Base-by-base conservation (phyloP, 2,113 vertebrate species). In the Campylomormyrus numenius region DNA sequence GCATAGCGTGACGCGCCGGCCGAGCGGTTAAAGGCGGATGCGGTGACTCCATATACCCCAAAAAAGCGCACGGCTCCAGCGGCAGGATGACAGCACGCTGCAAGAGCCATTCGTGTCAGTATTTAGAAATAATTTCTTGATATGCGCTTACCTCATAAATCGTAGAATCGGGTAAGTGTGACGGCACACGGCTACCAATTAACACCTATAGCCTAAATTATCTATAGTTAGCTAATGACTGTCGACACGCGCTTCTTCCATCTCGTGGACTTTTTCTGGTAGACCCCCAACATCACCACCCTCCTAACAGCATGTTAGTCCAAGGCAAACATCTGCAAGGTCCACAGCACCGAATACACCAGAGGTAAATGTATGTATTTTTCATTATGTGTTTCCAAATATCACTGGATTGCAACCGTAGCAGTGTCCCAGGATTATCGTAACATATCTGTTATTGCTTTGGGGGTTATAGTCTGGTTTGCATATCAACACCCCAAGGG, bases 21-120 rank as follows among this genome's bases (percentile, higher is more conserved):
- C 50, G 91, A 94, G 91, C 92, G 89, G 93, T 94, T 94, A 9
- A 19, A 91, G 93, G 94, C 94, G 95, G 95, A 95, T 95, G 94
- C 94, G 87, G 95, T 93, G 93, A 91, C 93, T 89, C 91, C 77
- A 39, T 89, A 89, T 80, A 91, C 85, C 85, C 91, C 88, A 93
- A 94, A 95, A 94, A 95, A 42, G 9, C 10, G 6, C 19, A 3
- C 10, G 6, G 3, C 46, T 83, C 19, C 17, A 27, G 49, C 5
- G 11, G 70, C 49, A 21, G 10, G 88, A 74, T 8, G 19, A n/a
- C 27, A 53, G 19, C 46, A 80, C 19, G n/a, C n/a, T 21, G 17
- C 70, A 53, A 62, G 11, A 15, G 17, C 39, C 50, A 39, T 11
- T 50, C 24, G 17, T 11, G 48, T 48, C 19, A 80, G 21, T 17